Evolutionary conservation across 2,113 vertebrate species (phyloP).

Genomic region (Stercorarius parasiticus): DNA sequence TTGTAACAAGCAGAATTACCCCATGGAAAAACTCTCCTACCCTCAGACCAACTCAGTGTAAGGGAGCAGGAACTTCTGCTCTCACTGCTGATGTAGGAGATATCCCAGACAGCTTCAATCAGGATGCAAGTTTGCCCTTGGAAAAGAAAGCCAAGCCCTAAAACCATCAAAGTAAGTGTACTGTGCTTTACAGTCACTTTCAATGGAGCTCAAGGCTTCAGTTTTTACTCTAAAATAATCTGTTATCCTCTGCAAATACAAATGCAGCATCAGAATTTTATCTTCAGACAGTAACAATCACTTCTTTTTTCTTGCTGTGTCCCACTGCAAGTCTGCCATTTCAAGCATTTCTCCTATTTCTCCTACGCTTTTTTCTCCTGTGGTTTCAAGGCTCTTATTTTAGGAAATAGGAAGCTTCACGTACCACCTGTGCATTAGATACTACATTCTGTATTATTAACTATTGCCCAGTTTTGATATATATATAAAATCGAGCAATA

Average conservation of each 20-base stretch:
- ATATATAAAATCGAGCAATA: background rate
- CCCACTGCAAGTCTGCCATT: background rate
- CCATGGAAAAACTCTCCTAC: background rate
- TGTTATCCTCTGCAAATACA: background rate
- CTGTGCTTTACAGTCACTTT: background rate
- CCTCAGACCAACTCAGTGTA: background rate
- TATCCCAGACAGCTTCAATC: background rate
- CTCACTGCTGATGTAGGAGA: background rate
- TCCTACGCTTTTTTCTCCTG: background rate
- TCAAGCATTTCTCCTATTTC: background rate
- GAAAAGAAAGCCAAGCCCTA: background rate
- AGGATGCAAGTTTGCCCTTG: background rate
- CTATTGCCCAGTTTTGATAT: background rate
- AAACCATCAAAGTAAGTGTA: background rate
- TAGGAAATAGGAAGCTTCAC: background rate
- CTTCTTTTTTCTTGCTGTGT: background rate
- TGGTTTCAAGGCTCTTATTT: background rate
- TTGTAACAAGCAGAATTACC: background rate
- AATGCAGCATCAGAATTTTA: background rate
- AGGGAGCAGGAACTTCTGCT: background rate
- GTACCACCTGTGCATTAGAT: background rate
- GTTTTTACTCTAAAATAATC: background rate
- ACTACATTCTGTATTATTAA: background rate
- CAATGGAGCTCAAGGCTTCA: background rate
- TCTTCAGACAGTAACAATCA: background rate